Conservation (phyloP, 1,140 invertebrate genomes). For the Drosophila dunni region DNA sequence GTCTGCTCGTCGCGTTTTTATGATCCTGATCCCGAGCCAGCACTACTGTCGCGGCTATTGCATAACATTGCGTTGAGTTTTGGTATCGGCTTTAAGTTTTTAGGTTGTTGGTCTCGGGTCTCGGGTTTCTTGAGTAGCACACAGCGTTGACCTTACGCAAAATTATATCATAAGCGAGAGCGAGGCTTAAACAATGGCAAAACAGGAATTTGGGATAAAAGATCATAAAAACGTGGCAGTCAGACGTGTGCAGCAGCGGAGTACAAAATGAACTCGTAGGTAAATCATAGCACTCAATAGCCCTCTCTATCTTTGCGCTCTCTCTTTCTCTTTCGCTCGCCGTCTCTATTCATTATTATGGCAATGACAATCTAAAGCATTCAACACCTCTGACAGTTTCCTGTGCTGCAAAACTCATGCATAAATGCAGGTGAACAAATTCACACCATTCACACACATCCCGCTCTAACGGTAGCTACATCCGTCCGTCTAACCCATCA, state of each 20-base stretch:
- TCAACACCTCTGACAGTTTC: constrained; percentile 66
- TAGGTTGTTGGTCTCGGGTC: not conserved
- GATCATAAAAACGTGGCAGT: constrained; percentile 39
- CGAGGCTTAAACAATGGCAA: constrained; percentile 53
- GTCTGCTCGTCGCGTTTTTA: constrained; percentile 55
- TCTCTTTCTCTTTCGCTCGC: not conserved
- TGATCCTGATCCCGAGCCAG: constrained; percentile 33
- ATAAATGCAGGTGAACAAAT: constrained; percentile 74
- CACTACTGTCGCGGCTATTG: constrained; percentile 46
- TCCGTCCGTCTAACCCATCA: constrained; percentile 39
- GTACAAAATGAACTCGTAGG: constrained; percentile 24
- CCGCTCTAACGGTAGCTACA: constrained; percentile 70
- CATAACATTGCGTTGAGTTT: constrained; percentile 72
- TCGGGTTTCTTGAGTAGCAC: constrained; percentile 13
- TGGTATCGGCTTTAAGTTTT: constrained; percentile 15
- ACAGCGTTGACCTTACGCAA: constrained; percentile 58
- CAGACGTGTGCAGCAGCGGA: constrained; percentile 14
- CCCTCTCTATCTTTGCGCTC: not conserved
- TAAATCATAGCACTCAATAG: constrained; percentile 26
- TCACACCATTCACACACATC: constrained; percentile 54
- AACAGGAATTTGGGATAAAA: constrained; percentile 36
- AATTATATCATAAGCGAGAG: constrained; percentile 71
- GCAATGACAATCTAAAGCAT: constrained; percentile 34
- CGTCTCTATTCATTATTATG: constrained; percentile 30
- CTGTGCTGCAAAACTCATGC: constrained; percentile 56